Base-by-base conservation (phyloP, 2,797 vertebrate genomes). In the Oreortyx pictus region DNA sequence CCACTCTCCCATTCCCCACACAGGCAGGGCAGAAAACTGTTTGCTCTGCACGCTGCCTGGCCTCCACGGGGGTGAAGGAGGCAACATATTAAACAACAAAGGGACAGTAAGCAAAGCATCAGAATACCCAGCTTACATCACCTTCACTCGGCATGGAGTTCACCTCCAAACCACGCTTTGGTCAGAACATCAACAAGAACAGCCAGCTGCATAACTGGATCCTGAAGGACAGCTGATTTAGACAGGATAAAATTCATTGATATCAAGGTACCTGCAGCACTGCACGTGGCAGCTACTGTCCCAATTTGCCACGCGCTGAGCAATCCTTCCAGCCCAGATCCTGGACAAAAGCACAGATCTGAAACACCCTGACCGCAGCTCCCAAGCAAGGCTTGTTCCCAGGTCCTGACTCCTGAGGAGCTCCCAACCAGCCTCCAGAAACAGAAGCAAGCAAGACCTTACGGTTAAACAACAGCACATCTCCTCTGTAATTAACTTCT, bases 31-130 rank as follows among this genome's bases (percentile, higher is more conserved):
- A 11, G 12, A 15, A 44, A 18, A 17, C 31, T 31, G 44, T 17
- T 41, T 16, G 35, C 19, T 13, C 24, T 24, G 20, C 1, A 0
- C 25, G 5, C 37, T 1, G 14, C 62, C 16, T 7, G 2, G 20
- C 2, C 33, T 25, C 7, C 6, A 44, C 27, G 44, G 17, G 11
- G n/a, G 33, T 72, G 71, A 27, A 75, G 39, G 12, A 27, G 27
- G 7, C 65, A 35, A 54, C 6, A 46, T 29, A 52, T 54, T 25
- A 19, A 24, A 27, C 46, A 60, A 23, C 8, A 23, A 37, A 65
- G 52, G 59, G 44, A 27, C 47, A 33, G 20, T 6, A 62, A 78
- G 39, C 44, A 7, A 71, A 13, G 14, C 0, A 18, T 10, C 54
- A 41, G 14, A 19, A 10, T 0, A 20, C 2, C 18, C 11, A 41